These are phyloP conservation scores for Silurus lanzhouensis DNA, from an alignment of 2,797 vertebrate genomes.

Conservation along the genomic window DNA sequence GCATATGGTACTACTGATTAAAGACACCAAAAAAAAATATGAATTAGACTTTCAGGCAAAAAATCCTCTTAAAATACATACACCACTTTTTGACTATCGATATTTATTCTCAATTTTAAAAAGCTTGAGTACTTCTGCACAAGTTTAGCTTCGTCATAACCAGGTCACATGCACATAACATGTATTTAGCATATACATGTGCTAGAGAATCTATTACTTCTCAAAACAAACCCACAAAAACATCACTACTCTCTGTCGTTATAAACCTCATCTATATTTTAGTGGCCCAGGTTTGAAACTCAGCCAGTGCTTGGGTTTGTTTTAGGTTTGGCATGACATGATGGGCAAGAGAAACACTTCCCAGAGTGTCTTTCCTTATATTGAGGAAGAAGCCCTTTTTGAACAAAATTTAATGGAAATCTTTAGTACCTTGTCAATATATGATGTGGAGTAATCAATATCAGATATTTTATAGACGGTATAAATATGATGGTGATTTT, in stretches of 20 bases:
- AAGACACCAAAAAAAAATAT: not conserved
- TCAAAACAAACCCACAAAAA: not conserved
- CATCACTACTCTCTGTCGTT: no score
- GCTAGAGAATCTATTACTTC: not conserved
- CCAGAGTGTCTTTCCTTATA: not conserved
- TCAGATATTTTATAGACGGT: not conserved
- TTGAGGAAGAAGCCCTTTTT: not conserved
- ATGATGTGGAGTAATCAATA: not conserved
- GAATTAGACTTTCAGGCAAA: no score
- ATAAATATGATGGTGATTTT: not conserved
- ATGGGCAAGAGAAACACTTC: not conserved
- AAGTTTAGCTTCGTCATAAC: not conserved
- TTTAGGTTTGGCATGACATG: not conserved
- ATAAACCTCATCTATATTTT: slow-evolving; percentile 10
- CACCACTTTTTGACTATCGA: not conserved
- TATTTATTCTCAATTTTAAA: no score
- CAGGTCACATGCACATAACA: not conserved
- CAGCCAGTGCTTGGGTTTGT: not conserved
- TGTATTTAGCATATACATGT: not conserved
- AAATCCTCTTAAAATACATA: not conserved
- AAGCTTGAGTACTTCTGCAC: not conserved
- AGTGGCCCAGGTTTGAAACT: not conserved
- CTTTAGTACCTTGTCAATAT: not conserved
- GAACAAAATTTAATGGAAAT: not conserved
- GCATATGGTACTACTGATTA: not conserved